Evolutionary conservation across 2,888 invertebrate species (phyloP), one percentile per base, ranked within the genome.

Genomic region (Panopea generosa): DNA sequence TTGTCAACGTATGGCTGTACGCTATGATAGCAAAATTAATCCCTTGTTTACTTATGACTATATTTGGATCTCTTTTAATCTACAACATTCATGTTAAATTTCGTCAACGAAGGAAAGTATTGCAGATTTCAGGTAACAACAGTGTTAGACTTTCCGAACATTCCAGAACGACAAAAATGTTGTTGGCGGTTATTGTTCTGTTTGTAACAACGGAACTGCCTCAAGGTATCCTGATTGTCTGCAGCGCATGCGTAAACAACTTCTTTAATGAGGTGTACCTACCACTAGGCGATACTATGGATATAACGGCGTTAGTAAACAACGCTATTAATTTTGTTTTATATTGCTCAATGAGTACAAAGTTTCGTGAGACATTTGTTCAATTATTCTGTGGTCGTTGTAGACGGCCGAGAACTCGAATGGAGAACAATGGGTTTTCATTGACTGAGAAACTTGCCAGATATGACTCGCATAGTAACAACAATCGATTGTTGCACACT

Each of bases 321-420:
- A 97, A 97, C 6, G 96, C 97, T 0, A 96, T 98, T 67, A 98
- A 98, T 93, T 98, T 98, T 90, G 95, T 98, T 74, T 94, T 98
- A 27, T 98, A 98, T 92, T 98, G 98, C 90, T 95, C 96, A 67
- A 98, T 98, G 98, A 97, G 97, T 78, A 95, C 96, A 76, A 97
- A 98, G 94, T 98, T 98, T 92, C 94, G 98, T 2, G 87, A 92
- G 60, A 94, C 94, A 2, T 93, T 94, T 74, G 82, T 90, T 0
- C 73, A 84, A 38, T 73, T 89, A 11, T 89, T 85, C 70, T 90
- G 87, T 66, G 55, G 76, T 14, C 59, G 61, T 0, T 77, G 72
- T 55, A 33, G 71, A n/a, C 55, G 57, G 9, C 38, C 55, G 6
- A 14, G 56, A 26, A 67, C 77, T 20, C 59, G 77, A 26, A 69